Conservation (phyloP, 2,888 invertebrate genomes). For the Sesia apiformis region DNA sequence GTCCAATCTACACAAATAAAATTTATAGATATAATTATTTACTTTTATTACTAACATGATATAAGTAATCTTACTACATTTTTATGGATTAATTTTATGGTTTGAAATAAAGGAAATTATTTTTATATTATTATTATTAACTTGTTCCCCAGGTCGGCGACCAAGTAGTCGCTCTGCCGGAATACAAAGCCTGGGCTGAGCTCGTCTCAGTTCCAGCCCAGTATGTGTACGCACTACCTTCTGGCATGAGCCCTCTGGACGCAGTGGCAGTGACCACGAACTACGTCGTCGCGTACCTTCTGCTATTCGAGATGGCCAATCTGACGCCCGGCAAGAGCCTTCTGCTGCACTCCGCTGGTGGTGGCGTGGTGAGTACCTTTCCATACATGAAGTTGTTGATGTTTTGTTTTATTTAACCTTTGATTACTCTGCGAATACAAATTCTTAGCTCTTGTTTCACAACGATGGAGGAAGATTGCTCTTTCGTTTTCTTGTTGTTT, state of each 20-base stretch:
- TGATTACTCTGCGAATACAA: too few relatives aligned
- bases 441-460: too few relatives aligned
- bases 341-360: conserved; percentile 89
- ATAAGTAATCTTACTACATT: too few relatives aligned
- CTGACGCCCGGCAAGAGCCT: conserved; percentile 86
- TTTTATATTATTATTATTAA: neutral
- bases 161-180: conserved; percentile 87
- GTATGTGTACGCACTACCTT: conserved; percentile 85
- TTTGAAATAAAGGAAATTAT: neutral
- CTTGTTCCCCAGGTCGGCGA: conserved; percentile 79
- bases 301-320: conserved; percentile 89
- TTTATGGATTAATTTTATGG: too few relatives aligned
- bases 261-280: conserved; percentile 90
- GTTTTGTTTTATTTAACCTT: too few relatives aligned
- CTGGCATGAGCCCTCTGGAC: conserved; percentile 83
- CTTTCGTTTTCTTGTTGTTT: too few relatives aligned
- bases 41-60: too few relatives aligned
- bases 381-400: too few relatives aligned
- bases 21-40: too few relatives aligned
- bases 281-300: conserved; percentile 88
- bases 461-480: too few relatives aligned
- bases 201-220: conserved; percentile 86
- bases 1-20: too few relatives aligned
- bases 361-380: conserved; percentile 85
- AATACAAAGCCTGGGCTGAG: conserved; percentile 91